phyloP scores from a whole-genome alignment of 2,797 vertebrate species.

The Oreortyx pictus region DNA sequence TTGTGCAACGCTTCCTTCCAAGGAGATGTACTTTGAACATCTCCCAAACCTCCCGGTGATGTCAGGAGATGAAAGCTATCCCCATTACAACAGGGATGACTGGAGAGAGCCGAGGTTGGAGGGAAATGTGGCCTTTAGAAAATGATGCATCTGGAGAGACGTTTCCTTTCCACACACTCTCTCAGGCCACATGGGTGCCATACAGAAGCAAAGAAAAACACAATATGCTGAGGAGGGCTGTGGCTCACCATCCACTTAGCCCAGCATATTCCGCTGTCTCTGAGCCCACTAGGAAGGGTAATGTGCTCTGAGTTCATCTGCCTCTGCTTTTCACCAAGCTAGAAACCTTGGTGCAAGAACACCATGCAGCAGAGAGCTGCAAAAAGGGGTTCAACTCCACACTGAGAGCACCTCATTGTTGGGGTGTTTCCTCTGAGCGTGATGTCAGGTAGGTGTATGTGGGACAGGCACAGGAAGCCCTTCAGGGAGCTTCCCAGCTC shows the following conservation, averaged over 20 bases:
- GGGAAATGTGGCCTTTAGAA: neutral
- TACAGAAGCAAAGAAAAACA: neutral
- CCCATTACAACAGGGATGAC: neutral
- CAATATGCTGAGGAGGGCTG: neutral
- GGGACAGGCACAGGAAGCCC: neutral
- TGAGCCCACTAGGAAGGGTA: constrained; percentile 5
- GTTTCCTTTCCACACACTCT: neutral
- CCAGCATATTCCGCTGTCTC: neutral
- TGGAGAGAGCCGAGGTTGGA: neutral
- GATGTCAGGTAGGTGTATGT: neutral
- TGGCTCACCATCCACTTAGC: neutral
- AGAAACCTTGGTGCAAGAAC: neutral
- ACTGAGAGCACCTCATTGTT: neutral
- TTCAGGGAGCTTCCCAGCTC: neutral
- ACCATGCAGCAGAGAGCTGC: neutral
- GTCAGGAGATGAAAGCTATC: constrained; percentile 37
- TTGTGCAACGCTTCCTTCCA: constrained; percentile 23
- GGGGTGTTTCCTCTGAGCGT: neutral
- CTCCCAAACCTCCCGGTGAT: constrained; percentile 3
- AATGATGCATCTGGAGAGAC: neutral
- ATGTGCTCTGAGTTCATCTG: neutral
- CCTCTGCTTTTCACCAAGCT: neutral
- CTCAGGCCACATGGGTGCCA: neutral
- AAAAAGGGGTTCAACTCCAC: neutral
- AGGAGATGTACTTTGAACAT: constrained; percentile 30